phyloP scores from a whole-genome alignment of 1,140 invertebrate species.

The Drosophila ambigua region DNA sequence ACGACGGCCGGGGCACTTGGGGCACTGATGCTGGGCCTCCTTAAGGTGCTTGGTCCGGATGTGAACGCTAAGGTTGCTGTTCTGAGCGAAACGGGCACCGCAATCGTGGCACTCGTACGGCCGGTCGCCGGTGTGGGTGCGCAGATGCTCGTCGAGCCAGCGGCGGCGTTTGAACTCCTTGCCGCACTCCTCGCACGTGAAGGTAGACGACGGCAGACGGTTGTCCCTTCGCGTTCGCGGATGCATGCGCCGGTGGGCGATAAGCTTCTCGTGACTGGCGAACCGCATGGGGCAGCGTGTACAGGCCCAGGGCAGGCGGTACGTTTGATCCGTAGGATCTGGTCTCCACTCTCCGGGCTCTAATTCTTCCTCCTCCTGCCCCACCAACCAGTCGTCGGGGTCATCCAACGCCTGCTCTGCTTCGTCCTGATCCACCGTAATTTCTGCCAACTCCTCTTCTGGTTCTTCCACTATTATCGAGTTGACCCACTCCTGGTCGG shows the following conservation, averaged over 20 bases:
- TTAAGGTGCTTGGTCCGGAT: constrained; percentile 91
- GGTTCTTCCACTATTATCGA: too few relatives aligned
- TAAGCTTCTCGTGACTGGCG: not conserved
- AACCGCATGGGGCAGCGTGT: constrained; percentile 17
- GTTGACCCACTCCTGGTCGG: too few relatives aligned
- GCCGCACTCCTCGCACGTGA: constrained; percentile 88
- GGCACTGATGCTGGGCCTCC: constrained; percentile 89
- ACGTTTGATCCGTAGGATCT: not conserved
- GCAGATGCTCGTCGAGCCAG: constrained; percentile 91
- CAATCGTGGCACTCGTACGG: constrained; percentile 93
- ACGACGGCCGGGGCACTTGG: constrained; percentile 87
- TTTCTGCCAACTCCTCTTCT: too few relatives aligned
- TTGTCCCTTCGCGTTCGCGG: not conserved
- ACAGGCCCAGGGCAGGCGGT: constrained; percentile 2
- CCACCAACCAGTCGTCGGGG: not conserved
- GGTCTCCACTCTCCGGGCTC: constrained; percentile 19
- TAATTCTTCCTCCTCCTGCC: constrained; percentile 13
- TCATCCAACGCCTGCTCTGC: not conserved
- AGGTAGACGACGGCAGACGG: constrained; percentile 53
- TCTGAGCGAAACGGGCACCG: constrained; percentile 90
- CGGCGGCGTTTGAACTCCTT: constrained; percentile 91
- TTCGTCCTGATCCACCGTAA: not conserved
- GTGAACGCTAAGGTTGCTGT: constrained; percentile 92
- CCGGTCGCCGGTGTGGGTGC: constrained; percentile 88
- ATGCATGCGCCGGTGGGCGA: constrained; percentile 4